Evolutionary conservation across 2,888 invertebrate species (phyloP).

Genomic region (Melangyna quadrimaculata): DNA sequence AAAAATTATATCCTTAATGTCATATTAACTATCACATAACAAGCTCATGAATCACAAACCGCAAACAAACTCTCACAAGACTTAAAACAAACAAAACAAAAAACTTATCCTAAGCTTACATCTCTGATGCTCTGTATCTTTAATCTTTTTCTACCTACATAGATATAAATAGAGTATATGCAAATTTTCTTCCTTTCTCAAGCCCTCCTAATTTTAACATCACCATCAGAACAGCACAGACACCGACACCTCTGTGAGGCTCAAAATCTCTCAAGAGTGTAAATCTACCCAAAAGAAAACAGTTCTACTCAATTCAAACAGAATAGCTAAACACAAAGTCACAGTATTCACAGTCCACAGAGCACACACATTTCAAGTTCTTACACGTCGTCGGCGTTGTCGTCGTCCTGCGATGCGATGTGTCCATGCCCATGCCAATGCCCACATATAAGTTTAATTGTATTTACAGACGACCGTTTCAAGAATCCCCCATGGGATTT

Average conservation of each 20-base stretch:
- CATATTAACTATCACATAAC: conserved; percentile 59
- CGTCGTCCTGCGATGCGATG: not conserved
- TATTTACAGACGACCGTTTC: conserved; percentile 63
- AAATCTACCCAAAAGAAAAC: conserved; percentile 59
- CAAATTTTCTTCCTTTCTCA: conserved; percentile 9
- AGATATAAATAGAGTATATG: not conserved
- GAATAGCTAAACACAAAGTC: conserved; percentile 41
- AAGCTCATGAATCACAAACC: conserved; percentile 45
- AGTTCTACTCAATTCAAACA: conserved; percentile 59
- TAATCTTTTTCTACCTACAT: not conserved
- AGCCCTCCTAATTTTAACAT: conserved; percentile 16
- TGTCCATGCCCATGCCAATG: too few relatives aligned
- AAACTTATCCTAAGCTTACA: not conserved
- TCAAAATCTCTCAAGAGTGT: conserved; percentile 51
- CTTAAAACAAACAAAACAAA: not conserved
- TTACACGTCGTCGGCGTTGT: not conserved
- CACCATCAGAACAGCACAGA: not conserved
- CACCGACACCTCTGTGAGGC: not conserved
- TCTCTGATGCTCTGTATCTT: not conserved
- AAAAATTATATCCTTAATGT: conserved; percentile 55
- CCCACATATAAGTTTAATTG: conserved; percentile 55
- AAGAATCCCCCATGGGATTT: conserved; percentile 39
- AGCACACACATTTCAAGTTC: not conserved
- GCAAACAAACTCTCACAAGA: not conserved
- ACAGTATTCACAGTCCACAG: conserved; percentile 24